phyloP scores from a whole-genome alignment of 2,797 vertebrate genomes.

The Melanotaenia trifasciata region DNA sequence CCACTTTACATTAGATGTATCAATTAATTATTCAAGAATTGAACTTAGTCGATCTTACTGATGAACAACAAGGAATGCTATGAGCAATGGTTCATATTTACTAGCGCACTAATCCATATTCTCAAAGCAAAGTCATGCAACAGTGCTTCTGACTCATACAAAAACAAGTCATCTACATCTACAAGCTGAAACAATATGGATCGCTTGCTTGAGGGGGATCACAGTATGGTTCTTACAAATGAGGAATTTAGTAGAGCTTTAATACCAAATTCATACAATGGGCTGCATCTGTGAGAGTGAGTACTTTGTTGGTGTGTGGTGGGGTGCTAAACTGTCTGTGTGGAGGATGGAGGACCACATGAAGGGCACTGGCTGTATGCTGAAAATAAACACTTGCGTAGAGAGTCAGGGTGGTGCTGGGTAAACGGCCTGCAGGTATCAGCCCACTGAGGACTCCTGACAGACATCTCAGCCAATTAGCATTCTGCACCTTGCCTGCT shows the following conservation, averaged over 20 bases:
- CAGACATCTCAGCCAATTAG: constrained; percentile 73
- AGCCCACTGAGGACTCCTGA: constrained; percentile 60
- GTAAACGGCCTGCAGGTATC: constrained; percentile 53
- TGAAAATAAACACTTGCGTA: constrained; percentile 62
- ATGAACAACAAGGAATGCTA: constrained; percentile 12
- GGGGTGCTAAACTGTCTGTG: constrained; percentile 42
- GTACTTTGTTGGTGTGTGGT: constrained; percentile 32
- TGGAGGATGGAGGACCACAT: constrained; percentile 47
- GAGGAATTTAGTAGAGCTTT: constrained; percentile 25
- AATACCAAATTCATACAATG: constrained; percentile 32
- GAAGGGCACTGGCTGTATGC: constrained; percentile 48
- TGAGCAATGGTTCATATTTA: constrained; percentile 15
- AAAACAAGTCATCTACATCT: too few species aligned
- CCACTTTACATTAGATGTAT: constrained; percentile 52
- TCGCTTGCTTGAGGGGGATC: constrained; percentile 43
- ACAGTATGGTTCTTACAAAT: constrained; percentile 14
- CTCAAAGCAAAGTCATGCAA: constrained; percentile 7
- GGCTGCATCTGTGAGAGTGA: constrained; percentile 15
- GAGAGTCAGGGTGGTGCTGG: constrained; percentile 46
- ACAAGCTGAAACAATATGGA: constrained; percentile 29
- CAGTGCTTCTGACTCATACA: constrained; percentile 23
- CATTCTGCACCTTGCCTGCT: constrained; percentile 52
- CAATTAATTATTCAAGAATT: constrained; percentile 57
- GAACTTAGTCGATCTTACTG: constrained; percentile 23
- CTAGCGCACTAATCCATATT: constrained; percentile 1